These are phyloP conservation scores for Limonius californicus DNA, from an alignment of 1,140 invertebrate genomes.

Conservation along the genomic window DNA sequence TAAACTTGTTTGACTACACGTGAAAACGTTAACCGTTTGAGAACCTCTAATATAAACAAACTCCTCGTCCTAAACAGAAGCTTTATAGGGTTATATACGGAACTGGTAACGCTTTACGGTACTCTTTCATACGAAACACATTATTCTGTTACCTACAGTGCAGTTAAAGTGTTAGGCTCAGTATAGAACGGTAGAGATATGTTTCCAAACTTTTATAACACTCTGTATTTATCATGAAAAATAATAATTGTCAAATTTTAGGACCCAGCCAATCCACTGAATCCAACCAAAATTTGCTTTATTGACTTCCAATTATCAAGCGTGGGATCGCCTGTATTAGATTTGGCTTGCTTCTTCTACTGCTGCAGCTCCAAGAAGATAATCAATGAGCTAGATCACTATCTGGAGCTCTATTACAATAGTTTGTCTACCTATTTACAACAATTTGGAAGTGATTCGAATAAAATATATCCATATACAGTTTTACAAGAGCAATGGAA, in stretches of 20 bases:
- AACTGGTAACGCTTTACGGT: too few species aligned
- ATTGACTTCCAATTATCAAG: constrained; percentile 57
- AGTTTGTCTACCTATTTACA: constrained; percentile 1
- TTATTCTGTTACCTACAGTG: too few species aligned
- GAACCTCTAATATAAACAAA: too few species aligned
- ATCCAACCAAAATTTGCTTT: not conserved
- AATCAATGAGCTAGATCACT: not conserved
- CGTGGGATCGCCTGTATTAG: constrained; percentile 55
- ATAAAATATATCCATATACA: constrained; percentile 8
- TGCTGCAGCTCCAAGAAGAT: constrained; percentile 49
- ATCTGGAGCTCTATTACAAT: constrained; percentile 37
- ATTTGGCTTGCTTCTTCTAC: constrained; percentile 57
- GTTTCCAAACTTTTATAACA: too few species aligned
- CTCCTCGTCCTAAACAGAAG: too few species aligned
- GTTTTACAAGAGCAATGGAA: constrained; percentile 15
- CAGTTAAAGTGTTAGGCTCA: too few species aligned
- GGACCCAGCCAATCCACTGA: not conserved
- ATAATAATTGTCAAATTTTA: not conserved
- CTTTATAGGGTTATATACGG: too few species aligned
- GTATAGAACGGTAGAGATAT: too few species aligned
- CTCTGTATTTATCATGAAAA: too few species aligned
- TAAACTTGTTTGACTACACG: too few species aligned
- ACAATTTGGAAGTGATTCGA: constrained; percentile 18
- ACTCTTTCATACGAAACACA: too few species aligned
- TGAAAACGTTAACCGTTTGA: too few species aligned